Base-by-base conservation (phyloP, 2,888 invertebrate genomes). In the Aleiodes alternator region DNA sequence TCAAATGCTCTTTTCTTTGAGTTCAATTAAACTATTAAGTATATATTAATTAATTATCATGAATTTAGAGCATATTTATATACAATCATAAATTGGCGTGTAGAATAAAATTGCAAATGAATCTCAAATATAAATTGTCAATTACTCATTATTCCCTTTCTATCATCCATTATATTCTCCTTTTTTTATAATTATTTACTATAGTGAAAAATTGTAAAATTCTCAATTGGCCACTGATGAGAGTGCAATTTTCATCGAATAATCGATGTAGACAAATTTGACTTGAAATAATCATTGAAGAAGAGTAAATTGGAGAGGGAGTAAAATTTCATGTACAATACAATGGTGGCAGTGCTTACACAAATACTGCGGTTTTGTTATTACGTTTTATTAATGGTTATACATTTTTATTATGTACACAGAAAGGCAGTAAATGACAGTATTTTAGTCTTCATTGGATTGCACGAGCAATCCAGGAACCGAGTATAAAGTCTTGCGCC, bases 291-390 rank as follows among this genome's bases (percentile, higher is more conserved):
- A 48, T 64, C 23, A 38, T 48, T 64, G 43, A 48, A 48, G 48
- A 34, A 16, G 43, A 64, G 64, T 16, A 48, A 64, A 64, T 48
- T 34, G 11, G 16, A 48, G 48, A 38, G 64, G 43, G 43, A 38
- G 8, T 7, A 8, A 7, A 48, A 64, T 64, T 64, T 43, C 64
- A 64, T 64, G 23, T 14, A 64, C 9, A 48, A 64, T 64, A 50
- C 69, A 73, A 69, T 70, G 75, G 61, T 68, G 48, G 48, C 72
- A 64, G 71, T 64, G 69, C 69, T 75, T 71, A 76, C 66, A 68
- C 72, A 75, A 79, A 77, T 77, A 75, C 84, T 89, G 88, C 89
- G 89, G 89, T 88, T 89, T 86, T 84, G 85, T 86, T 87, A 88
- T 88, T 86, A 87, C 84, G 83, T 84, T 80, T 76, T 87, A 88